Base-by-base conservation (phyloP, 2,888 invertebrate species). In the Drosophila borealis region DNA sequence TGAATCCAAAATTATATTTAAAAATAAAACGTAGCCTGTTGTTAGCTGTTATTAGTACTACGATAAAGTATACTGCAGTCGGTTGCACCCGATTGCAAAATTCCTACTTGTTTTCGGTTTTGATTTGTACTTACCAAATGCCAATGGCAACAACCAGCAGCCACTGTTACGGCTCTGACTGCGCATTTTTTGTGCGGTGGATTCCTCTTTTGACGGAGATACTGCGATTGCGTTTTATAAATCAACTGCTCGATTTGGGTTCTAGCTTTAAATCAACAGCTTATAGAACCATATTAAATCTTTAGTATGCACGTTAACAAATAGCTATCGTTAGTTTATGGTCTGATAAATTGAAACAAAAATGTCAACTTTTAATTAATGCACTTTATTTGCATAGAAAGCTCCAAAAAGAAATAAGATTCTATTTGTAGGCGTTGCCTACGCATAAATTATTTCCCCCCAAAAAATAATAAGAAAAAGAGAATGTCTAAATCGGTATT, bases 71-170 rank as follows among this genome's bases (percentile, higher is more conserved):
- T 17, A 2, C 29, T 2, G 11, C 17, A 33, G 39, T 41, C 17
- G 13, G 29, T 17, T 13, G 13, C 25, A 29, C 3, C 29, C 39
- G 3, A 5, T 4, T 41, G 29, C 11, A 29, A 2, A 39, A 41
- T 21, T 53, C 53, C 29, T 29, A 29, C 17, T 29, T 39, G 17
- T 57, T 51, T 44, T 54, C 19, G 39, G 2, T 45, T 63, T 61
- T 70, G 66, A 74, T 75, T 62, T 85, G 80, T 80, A 88, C 83
- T 83, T 83, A 83, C 83, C 83, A 88, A 86, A 88, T 86, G 83
- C 83, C 83, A 83, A 78, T 80, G 87, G 74, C 80, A 83, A 63
- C 41, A 86, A 48, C 83, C 89, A 86, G 42, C 67, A 64, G 46
- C 80, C 53, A 56, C 55, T 69, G 64, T 64, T 69, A 34, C 53